Evolutionary conservation across 53 echinoderm and acorn worm genomes (phyloP), one percentile per base, ranked within the genome.

Genomic region (Temnopleurus reevesii): DNA sequence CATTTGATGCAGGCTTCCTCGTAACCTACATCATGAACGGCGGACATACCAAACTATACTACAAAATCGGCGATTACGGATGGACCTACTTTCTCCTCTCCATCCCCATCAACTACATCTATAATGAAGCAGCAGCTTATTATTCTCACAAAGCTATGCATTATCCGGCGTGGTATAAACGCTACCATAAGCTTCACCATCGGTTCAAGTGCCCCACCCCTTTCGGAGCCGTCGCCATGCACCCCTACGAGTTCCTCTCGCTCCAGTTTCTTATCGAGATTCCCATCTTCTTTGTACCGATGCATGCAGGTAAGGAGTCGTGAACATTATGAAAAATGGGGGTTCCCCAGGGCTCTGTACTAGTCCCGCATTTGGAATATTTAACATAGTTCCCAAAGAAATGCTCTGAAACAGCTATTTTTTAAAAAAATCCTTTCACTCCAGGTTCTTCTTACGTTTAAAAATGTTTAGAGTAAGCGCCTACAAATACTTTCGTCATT

Each of bases 161-260:
- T 56, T 30, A 28, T 57, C 79, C 89, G 4, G 12, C 57, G 7
- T 89, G 59, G 60, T 89, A 89, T 38, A 89, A 89, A 59, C 54
- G 79, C 24, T 89, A 45, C 59, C 89, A 89, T 44, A 89, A 89
- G 44, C 89, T 89, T 45, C 89, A 89, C 79, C 89, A 89, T 28
- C 57, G 59, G 1, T 89, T 89, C 79, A 89, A 77, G 77, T 77
- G 81, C 80, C 90, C 90, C 80, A 90, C 90, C 63, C 81, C 90
- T 8, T 90, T 90, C 30, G 80, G 81, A 13, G 80, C 90, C 28
- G 81, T 81, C 0, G 90, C 90, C 49, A 90, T 90, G 90, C 80
- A 90, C 61, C 90, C 90, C 41, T 81, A 45, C 26, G 90, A 90
- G 36, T 90, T 90, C 63, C 81, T 90, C 17, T 3, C 61, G 23